Conservation (phyloP, 1,140 invertebrate genomes). For the Wiebesia pumilae region DNA sequence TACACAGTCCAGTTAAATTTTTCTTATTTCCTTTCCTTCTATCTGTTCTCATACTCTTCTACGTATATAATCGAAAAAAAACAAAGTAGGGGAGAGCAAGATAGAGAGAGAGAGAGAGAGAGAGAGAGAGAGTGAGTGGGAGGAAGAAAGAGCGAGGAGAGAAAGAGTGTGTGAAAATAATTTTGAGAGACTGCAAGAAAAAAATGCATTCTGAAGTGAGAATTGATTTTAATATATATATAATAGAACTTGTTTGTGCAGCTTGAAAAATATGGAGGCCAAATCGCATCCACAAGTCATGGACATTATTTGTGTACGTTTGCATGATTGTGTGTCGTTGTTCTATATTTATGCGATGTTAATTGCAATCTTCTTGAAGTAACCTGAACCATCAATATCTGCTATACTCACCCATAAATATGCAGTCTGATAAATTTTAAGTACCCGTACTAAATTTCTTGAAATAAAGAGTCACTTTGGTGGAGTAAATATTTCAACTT, state of each 20-base stretch:
- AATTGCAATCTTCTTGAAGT: not conserved
- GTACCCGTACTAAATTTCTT: not conserved
- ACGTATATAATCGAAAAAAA: not conserved
- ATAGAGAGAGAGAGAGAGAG: not conserved
- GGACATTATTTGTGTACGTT: conserved; percentile 39
- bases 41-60: not conserved
- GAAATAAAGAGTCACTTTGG: not conserved
- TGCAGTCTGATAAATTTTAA: not conserved
- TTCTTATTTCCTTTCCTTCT: not conserved
- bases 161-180: too few species aligned
- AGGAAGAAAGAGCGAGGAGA: not conserved
- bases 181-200: too few species aligned
- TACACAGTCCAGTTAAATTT: not conserved
- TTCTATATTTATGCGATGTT: conserved; percentile 26
- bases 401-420: not conserved
- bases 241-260: conserved; percentile 29
- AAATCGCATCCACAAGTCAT: conserved; percentile 20
- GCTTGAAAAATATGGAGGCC: conserved; percentile 36
- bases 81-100: too few species aligned
- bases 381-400: not conserved
- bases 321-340: not conserved
- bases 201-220: not conserved
- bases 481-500: too few species aligned
- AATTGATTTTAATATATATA: conserved; percentile 29
- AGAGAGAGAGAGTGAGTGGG: not conserved